These are phyloP conservation scores for Apotomis capreana DNA, from an alignment of 2,888 invertebrate species.

Conservation along the genomic window DNA sequence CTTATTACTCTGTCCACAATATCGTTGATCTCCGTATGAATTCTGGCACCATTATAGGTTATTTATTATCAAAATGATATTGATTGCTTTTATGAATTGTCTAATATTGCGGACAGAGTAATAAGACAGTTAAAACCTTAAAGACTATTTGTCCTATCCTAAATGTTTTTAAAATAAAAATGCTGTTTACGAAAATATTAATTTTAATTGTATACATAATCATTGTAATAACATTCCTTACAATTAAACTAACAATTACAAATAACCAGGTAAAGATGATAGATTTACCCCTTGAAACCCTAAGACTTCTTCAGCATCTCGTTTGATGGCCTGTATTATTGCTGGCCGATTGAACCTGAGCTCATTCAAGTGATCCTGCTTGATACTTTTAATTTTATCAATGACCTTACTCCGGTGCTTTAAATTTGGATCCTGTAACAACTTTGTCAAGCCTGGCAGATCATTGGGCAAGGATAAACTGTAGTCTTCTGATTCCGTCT, in stretches of 20 bases:
- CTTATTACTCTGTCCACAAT: no score
- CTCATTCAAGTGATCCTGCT: constrained; percentile 59
- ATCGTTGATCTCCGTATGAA: no score
- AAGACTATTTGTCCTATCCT: neutral
- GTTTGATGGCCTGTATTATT: constrained; percentile 63
- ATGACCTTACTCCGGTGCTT: constrained; percentile 61
- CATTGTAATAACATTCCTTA: neutral
- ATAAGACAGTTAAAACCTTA: no score
- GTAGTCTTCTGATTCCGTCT: constrained; percentile 59
- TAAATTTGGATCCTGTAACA: constrained; percentile 59
- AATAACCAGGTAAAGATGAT: constrained; percentile 64
- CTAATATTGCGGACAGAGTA: no score
- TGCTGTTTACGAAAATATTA: neutral
- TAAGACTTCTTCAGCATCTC: constrained; percentile 62
- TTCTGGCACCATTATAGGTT: no score
- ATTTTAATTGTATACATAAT: constrained; percentile 1
- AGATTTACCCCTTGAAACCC: constrained; percentile 72
- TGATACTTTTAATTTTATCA: constrained; percentile 60
- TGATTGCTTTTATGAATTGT: no score
- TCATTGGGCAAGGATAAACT: constrained; percentile 59
- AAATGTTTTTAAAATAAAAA: neutral
- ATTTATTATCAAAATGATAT: no score
- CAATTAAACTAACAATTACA: constrained; percentile 19
- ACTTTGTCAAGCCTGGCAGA: constrained; percentile 55
- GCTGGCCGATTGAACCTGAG: constrained; percentile 61